Base-by-base conservation (phyloP, 2,888 invertebrate species). In the Strigamia transsilvanica region DNA sequence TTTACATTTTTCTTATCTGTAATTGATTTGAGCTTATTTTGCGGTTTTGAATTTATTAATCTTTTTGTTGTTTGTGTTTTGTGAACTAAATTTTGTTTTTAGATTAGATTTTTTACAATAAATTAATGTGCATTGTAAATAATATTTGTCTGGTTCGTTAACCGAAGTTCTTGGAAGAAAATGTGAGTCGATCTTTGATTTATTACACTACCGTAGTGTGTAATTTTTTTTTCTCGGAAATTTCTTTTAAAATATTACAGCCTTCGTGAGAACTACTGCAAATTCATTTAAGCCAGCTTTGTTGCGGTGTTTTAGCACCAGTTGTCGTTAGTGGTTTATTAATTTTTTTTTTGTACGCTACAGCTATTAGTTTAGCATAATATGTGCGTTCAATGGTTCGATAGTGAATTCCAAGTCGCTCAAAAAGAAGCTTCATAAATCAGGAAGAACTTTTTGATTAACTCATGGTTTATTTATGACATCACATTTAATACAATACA, bases 381-480 rank as follows among this genome's bases (percentile, higher is more conserved):
- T 13, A 15, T 42, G 42, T 46, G 46, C 46, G 46, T 46, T 46
- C 46, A 46, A 13, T 46, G 46, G 15, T 46, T 46, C 46, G n/a
- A 46, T 15, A 15, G 15, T 46, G n/a, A 46, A 46, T 46, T 46
- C 46, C 46, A 46, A 46, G 46, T 46, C 61, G 21, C 21, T 21
- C 18, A 66, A 66, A 66, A 66, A 23, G 21, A 23, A 66, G 23
- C 61, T 23, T 66, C 61, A 12, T 66, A 12, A 66, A 46, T 46
- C 23, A n/a, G 23, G 12, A 66, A 7, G 23, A 66, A 21, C 23
- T 21, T 23, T 66, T 66, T 66, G 23, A 66, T 66, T 66, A 66
- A 66, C 61, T 66, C 61, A 66, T 66, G 61, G 18, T 66, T 66
- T 66, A 66, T 66, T 66, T 66, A 66, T 66, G 23, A n/a, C 23